Evolutionary conservation across 2,113 vertebrate genomes (phyloP).

Genomic region (Theristicus caerulescens): DNA sequence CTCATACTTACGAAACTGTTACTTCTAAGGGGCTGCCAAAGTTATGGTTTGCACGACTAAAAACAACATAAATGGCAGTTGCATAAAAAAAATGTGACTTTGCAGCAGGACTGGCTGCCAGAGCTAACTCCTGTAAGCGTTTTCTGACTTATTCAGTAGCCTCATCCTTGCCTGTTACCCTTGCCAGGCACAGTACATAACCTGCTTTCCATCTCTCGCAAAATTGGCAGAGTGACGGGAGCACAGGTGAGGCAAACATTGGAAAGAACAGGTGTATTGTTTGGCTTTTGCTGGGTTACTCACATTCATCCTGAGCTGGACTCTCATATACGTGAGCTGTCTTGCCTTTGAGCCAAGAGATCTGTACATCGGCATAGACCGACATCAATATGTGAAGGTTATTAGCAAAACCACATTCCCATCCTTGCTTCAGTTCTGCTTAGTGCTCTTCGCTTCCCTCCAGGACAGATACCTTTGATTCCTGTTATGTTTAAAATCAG

Average conservation of each 20-base stretch:
- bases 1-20: background rate
- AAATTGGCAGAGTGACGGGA: background rate
- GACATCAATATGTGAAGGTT: accelerated
- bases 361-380: background rate
- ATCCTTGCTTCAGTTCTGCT: background rate
- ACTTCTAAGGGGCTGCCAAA: background rate
- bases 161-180: background rate
- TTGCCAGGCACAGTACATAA: background rate
- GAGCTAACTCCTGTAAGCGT: background rate
- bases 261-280: background rate
- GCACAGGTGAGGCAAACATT: background rate
- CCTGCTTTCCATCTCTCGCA: background rate
- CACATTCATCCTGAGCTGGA: background rate
- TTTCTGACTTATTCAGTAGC: background rate
- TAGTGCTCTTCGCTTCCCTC: background rate
- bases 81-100: background rate
- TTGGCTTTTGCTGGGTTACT: background rate
- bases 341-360: background rate
- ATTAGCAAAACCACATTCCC: background rate
- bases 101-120: background rate
- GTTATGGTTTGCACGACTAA: background rate
- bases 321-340: background rate
- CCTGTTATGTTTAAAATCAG: background rate
- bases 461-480: background rate
- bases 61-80: background rate